Percentiles rank a stretch among this genome's conserved stretches.
Evolutionary conservation across 1,140 invertebrate genomes (phyloP).

Genomic region (Musca domestica): DNA sequence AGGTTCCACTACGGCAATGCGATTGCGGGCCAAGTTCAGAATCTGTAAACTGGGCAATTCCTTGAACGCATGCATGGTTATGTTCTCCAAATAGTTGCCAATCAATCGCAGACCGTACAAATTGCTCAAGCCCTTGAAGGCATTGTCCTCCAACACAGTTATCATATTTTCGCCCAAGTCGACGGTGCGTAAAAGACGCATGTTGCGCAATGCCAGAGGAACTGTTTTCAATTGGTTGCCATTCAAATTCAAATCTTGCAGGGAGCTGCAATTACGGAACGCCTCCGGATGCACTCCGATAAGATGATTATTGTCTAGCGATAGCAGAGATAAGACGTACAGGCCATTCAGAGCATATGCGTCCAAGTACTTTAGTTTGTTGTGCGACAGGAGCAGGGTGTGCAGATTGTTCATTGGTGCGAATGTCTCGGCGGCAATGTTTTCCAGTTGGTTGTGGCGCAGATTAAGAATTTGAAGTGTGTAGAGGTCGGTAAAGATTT

Average conservation of each 20-base stretch:
- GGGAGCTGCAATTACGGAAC: slow-evolving; percentile 75
- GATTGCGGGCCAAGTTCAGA: slow-evolving; percentile 84
- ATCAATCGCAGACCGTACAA: slow-evolving; percentile 80
- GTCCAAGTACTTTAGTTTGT: slow-evolving; percentile 73
- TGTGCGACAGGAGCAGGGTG: slow-evolving; percentile 75
- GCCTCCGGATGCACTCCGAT: slow-evolving; percentile 75
- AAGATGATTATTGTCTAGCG: slow-evolving; percentile 77
- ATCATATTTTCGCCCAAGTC: slow-evolving; percentile 84
- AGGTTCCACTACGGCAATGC: slow-evolving; percentile 74
- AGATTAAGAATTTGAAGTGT: slow-evolving; percentile 79
- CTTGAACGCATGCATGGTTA: slow-evolving; percentile 77
- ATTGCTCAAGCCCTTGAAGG: slow-evolving; percentile 76
- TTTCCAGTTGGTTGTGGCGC: slow-evolving; percentile 75
- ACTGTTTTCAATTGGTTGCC: slow-evolving; percentile 78
- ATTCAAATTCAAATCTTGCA: slow-evolving; percentile 84
- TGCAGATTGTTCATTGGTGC: slow-evolving; percentile 80
- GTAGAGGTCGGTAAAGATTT: slow-evolving; percentile 77
- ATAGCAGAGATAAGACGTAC: slow-evolving; percentile 73
- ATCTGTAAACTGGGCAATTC: slow-evolving; percentile 80
- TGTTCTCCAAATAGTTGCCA: slow-evolving; percentile 83
- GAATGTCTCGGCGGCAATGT: slow-evolving; percentile 76
- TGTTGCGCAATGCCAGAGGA: slow-evolving; percentile 71
- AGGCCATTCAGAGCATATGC: slow-evolving; percentile 76
- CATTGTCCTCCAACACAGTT: slow-evolving; percentile 70
- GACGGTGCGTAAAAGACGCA: slow-evolving; percentile 73